Base-by-base conservation (phyloP, 2,113 vertebrate genomes). In the Tragelaphus imberbis region DNA sequence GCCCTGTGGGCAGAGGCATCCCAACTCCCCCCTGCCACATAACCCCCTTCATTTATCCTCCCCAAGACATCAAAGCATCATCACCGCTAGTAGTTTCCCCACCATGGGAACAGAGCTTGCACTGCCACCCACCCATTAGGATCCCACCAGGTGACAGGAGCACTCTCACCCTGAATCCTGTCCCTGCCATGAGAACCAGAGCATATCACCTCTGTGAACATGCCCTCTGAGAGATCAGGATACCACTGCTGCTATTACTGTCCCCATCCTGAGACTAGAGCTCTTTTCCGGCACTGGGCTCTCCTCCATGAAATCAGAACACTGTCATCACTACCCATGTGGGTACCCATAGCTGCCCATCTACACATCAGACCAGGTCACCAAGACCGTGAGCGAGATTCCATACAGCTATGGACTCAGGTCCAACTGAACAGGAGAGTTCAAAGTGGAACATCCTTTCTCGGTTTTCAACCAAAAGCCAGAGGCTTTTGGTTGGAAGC, bases 251-350 rank as follows among this genome's bases (percentile, higher is more conserved):
- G 49, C 49, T 36, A 3, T 27, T 30, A 40, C 15, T 28, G 28
- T 44, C 82, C 85, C 88, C 7, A 15, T 36, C 2, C 5, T 6
- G 47, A 71, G 36, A 15, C 58, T 12, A 65, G 40, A 59, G 9
- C 56, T 71, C 53, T 44, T 25, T 49, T 51, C 17, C 4, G 4
- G 17, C 47, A 0, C 1, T 49, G 61, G 11, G 6, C 55, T 77
- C 23, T 56, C 53, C 23, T 6, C 85, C 65, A 3, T 25, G 25
- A 86, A 11, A 27, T 47, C 40, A 9, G 53, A 56, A 33, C 8
- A 40, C 0, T 21, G 8, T 36, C 28, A 3, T n/a, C 77, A n/a
- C 30, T n/a, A 0, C 3, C 44, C 17, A 19, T 5, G 40, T 7
- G 44, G 44, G 44, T 44, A 44, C 44, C 5, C 44, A 44, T 44